phyloP scores from a whole-genome alignment of 2,888 invertebrate species.

The Drosophila colorata region DNA sequence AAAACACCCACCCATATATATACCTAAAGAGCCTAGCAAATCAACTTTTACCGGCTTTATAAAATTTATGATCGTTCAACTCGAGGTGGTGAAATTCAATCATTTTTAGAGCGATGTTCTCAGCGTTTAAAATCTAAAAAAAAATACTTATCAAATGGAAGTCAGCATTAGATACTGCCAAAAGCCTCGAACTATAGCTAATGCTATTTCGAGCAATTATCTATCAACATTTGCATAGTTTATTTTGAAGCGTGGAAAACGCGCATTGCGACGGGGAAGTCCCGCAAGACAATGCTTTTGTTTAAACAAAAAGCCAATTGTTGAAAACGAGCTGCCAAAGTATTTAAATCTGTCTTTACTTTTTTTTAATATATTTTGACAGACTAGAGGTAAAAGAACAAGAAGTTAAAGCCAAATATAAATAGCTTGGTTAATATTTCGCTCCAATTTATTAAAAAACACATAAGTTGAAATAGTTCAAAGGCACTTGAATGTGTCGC shows the following conservation, averaged over 20 bases:
- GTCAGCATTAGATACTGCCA: conserved; percentile 6
- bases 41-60: conserved; percentile 9
- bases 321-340: neutral
- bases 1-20: neutral
- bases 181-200: neutral
- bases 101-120: conserved; percentile 53
- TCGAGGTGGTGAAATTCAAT: conserved; percentile 27
- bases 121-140: conserved; percentile 24
- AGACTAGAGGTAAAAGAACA: neutral
- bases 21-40: conserved; percentile 3
- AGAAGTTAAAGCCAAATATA: neutral
- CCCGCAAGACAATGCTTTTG: neutral
- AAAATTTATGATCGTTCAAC: conserved; percentile 31
- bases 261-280: conserved; percentile 5
- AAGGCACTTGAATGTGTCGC: no score
- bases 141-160: neutral
- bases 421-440: no score
- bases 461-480: no score
- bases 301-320: neutral
- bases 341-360: neutral
- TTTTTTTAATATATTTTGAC: no score
- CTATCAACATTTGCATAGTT: conserved; percentile 25
- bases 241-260: neutral
- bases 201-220: conserved; percentile 16
- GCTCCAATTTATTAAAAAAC: no score